phyloP scores from a whole-genome alignment of 2,888 invertebrate species.

The Dolomedes plantarius region DNA sequence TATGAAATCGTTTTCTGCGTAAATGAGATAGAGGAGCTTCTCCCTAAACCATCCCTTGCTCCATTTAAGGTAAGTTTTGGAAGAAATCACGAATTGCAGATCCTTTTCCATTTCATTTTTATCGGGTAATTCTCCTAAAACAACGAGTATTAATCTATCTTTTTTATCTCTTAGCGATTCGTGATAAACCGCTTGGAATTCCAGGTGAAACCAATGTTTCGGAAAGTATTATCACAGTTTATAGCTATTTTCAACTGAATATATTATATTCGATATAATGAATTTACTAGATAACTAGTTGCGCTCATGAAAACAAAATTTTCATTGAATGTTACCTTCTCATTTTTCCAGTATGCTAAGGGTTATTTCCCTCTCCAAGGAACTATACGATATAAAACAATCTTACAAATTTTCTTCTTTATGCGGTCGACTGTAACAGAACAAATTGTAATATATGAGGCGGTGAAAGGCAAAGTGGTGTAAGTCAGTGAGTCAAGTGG shows the following conservation, averaged over 20 bases:
- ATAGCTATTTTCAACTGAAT: slow-evolving; percentile 73
- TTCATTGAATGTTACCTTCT: slow-evolving; percentile 49
- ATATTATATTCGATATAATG: slow-evolving; percentile 72
- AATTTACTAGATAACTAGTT: slow-evolving; percentile 73
- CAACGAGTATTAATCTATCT: slow-evolving; percentile 73
- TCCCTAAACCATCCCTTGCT: slow-evolving; percentile 75
- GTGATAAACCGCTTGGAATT: slow-evolving; percentile 73
- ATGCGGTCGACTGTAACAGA: slow-evolving; percentile 66
- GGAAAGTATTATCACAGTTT: slow-evolving; percentile 72
- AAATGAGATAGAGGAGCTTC: slow-evolving; percentile 74
- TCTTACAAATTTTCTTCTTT: slow-evolving; percentile 72
- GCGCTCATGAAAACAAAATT: slow-evolving; percentile 73
- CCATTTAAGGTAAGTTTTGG: slow-evolving; percentile 74
- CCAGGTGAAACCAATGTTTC: slow-evolving; percentile 73
- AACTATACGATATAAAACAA: slow-evolving; percentile 72
- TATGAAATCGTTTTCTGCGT: slow-evolving; percentile 63
- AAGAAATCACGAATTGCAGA: slow-evolving; percentile 73
- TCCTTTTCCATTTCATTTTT: slow-evolving; percentile 72
- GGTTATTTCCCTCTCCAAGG: slow-evolving; percentile 70
- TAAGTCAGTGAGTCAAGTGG: no score
- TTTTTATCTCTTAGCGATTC: slow-evolving; percentile 73
- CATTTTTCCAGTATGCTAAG: slow-evolving; percentile 70
- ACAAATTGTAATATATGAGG: slow-evolving; percentile 57
- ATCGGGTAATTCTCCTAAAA: slow-evolving; percentile 72
- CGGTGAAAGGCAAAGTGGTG: no score